Evolutionary conservation across 2,888 invertebrate species (phyloP).

Genomic region (Philaethria dido): DNA sequence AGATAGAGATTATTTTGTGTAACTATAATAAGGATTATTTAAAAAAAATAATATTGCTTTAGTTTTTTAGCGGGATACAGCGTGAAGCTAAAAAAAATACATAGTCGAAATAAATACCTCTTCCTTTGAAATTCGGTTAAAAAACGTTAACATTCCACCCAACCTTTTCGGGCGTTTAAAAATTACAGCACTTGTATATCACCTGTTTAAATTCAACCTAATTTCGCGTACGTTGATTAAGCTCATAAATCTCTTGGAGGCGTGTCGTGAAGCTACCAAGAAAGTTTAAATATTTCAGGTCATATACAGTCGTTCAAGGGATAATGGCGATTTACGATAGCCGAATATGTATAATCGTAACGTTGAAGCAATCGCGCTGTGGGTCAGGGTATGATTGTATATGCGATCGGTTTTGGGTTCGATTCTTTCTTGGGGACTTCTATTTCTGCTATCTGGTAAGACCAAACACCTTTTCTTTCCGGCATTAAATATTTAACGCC

Average conservation of each 20-base stretch:
- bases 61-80: too few species aligned
- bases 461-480: too few species aligned
- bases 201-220: constrained; percentile 59
- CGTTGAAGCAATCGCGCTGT: neutral
- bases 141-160: neutral
- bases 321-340: constrained; percentile 63
- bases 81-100: too few species aligned
- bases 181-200: constrained; percentile 44
- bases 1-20: too few species aligned
- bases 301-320: constrained; percentile 57
- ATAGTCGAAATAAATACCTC: neutral
- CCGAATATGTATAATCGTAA: constrained; percentile 47
- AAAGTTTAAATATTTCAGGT: constrained; percentile 55
- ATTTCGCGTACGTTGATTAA: constrained; percentile 50
- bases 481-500: too few species aligned
- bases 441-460: too few species aligned
- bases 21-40: too few species aligned
- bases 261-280: constrained; percentile 60
- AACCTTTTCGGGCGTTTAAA: constrained; percentile 16
- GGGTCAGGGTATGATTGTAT: too few species aligned
- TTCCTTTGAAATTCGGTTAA: too few species aligned
- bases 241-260: constrained; percentile 57
- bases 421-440: too few species aligned
- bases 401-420: too few species aligned
- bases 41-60: too few species aligned